phyloP scores from a whole-genome alignment of 2,797 vertebrate species.

The Oreortyx pictus region DNA sequence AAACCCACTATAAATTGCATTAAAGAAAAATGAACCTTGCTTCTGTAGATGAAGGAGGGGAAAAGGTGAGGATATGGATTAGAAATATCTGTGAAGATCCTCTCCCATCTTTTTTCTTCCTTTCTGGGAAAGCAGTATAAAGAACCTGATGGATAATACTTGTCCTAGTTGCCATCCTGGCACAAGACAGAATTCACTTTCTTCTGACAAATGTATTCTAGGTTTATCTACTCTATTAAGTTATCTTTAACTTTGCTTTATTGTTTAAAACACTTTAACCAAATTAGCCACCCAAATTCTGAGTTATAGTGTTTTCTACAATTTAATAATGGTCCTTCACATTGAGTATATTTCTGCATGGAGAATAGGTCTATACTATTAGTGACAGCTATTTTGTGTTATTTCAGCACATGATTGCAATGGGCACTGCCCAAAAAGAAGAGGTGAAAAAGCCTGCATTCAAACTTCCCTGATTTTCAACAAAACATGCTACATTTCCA shows the following conservation, averaged over 20 bases:
- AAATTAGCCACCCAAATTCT: background rate
- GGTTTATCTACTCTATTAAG: background rate
- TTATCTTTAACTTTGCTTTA: background rate
- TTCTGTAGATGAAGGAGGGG: background rate
- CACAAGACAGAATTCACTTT: background rate
- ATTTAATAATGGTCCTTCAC: background rate
- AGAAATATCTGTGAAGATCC: constrained; percentile 7
- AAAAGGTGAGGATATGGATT: background rate
- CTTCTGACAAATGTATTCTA: background rate
- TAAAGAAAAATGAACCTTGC: constrained; percentile 40
- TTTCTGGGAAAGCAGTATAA: background rate
- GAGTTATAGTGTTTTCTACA: background rate
- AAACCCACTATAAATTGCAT: background rate
- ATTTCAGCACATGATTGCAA: background rate
- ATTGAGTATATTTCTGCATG: background rate
- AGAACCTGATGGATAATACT: background rate
- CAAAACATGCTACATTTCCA: background rate
- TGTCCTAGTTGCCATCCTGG: background rate
- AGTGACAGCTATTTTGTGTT: background rate
- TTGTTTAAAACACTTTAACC: background rate
- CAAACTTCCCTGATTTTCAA: background rate
- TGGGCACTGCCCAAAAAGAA: background rate
- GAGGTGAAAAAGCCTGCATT: background rate
- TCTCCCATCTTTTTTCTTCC: background rate
- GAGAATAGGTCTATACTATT: constrained; percentile 19